Evolutionary conservation across 2,888 invertebrate genomes (phyloP).

Genomic region (Teleogryllus oceanicus): DNA sequence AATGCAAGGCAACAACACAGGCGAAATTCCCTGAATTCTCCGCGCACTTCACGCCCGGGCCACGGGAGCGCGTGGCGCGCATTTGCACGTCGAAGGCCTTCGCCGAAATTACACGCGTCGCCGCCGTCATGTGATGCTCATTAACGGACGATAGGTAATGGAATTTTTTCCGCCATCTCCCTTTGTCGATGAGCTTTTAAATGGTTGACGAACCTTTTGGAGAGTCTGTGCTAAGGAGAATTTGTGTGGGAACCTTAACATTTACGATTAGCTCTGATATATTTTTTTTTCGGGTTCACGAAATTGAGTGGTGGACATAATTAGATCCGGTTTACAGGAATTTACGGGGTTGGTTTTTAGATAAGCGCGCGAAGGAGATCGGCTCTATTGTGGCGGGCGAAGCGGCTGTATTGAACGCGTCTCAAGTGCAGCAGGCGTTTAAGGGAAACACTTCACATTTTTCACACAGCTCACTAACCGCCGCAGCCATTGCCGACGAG

Average conservation of each 20-base stretch:
- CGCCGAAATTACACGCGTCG: no score
- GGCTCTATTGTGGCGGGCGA: neutral
- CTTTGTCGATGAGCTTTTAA: no score
- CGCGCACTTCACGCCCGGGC: no score
- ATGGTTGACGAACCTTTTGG: neutral
- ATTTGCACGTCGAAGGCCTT: no score
- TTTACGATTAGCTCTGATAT: neutral
- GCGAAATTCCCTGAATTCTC: no score
- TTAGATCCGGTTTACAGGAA: neutral
- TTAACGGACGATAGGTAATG: no score
- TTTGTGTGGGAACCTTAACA: neutral
- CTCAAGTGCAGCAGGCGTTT: neutral
- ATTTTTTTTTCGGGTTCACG: neutral
- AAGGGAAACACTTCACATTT: neutral
- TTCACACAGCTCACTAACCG: conserved; percentile 18
- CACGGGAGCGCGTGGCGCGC: no score
- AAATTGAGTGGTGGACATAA: neutral
- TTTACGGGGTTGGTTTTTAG: neutral
- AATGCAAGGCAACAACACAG: no score
- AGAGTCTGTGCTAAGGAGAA: neutral
- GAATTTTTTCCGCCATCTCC: no score
- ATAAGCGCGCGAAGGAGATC: neutral
- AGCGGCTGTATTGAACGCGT: neutral
- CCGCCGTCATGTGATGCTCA: no score
- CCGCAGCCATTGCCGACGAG: neutral